A percentile compares a stretch with the other conserved stretches of the same genome.
phyloP scores from a whole-genome alignment of 2,797 vertebrate species.

The Micropoecilia bifurca region DNA sequence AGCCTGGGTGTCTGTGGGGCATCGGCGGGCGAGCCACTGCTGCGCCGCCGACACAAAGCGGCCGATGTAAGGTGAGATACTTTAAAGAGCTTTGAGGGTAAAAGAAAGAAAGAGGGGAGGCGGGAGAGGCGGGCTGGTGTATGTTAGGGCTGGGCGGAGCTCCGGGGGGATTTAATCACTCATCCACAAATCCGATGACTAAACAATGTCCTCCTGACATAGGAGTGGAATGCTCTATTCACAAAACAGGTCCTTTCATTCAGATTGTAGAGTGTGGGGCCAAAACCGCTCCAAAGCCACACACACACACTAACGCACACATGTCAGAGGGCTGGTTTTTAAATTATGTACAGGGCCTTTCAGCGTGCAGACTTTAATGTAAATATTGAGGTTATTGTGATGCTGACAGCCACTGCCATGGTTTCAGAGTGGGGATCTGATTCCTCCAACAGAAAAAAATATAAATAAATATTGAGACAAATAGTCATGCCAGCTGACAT shows the following conservation, averaged over 20 bases:
- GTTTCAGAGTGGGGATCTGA: background rate
- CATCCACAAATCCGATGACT: slow-evolving; percentile 77
- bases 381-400: slow-evolving; percentile 1
- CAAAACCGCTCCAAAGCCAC: slow-evolving; percentile 44
- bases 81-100: slow-evolving; percentile 75
- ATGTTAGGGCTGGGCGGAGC: slow-evolving; percentile 35
- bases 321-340: slow-evolving; percentile 43
- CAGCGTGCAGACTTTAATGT: background rate
- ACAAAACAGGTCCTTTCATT: slow-evolving; percentile 54
- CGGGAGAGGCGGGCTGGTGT: slow-evolving; percentile 34
- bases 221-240: slow-evolving; percentile 67
- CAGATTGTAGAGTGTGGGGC: slow-evolving; percentile 46
- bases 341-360: slow-evolving; percentile 12
- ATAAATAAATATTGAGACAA: too few species aligned
- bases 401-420: background rate
- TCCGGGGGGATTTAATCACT: slow-evolving; percentile 76
- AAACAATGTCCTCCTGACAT: slow-evolving; percentile 77
- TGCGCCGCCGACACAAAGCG: slow-evolving; percentile 71
- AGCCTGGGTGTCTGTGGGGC: slow-evolving; percentile 69
- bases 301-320: slow-evolving; percentile 42
- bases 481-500: too few species aligned
- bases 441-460: background rate
- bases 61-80: slow-evolving; percentile 83
- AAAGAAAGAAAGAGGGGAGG: slow-evolving; percentile 51
- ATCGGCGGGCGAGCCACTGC: slow-evolving; percentile 49